phyloP scores from a whole-genome alignment of 2,888 invertebrate species.

The Polydrusus cervinus region DNA sequence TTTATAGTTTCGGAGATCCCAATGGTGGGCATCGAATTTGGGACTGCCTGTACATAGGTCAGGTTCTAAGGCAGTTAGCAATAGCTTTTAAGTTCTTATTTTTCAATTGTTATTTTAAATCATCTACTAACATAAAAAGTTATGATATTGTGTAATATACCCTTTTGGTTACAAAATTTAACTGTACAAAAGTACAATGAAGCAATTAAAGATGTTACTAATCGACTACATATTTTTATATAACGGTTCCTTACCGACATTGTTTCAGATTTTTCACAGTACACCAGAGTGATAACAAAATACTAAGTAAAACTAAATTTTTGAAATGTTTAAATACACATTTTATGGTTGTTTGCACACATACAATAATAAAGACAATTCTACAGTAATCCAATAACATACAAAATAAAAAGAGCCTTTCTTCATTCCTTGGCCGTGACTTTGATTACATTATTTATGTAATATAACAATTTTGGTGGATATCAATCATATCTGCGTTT shows the following conservation, averaged over 20 bases:
- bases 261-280: slow-evolving; percentile 2
- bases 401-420: slow-evolving; percentile 25
- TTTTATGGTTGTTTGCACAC: slow-evolving; percentile 37
- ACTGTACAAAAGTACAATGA: too few species aligned
- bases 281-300: slow-evolving; percentile 2
- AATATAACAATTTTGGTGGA: slow-evolving; percentile 9
- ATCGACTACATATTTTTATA: background rate
- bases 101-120: too few species aligned
- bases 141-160: too few species aligned
- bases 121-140: too few species aligned
- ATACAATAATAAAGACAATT: slow-evolving; percentile 19
- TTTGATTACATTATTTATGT: slow-evolving; percentile 29
- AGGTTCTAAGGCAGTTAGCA: too few species aligned
- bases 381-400: slow-evolving; percentile 13
- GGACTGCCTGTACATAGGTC: too few species aligned
- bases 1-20: too few species aligned
- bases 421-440: slow-evolving; percentile 33
- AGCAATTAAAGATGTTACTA: too few species aligned
- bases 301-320: slow-evolving; percentile 7
- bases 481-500: slow-evolving; percentile 9
- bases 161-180: too few species aligned
- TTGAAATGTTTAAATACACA: slow-evolving; percentile 38
- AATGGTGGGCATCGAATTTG: too few species aligned
- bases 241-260: slow-evolving; percentile 6
- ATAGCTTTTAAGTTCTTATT: too few species aligned